Conservation (phyloP, 2,888 invertebrate species). For the Drosophila emarginata region DNA sequence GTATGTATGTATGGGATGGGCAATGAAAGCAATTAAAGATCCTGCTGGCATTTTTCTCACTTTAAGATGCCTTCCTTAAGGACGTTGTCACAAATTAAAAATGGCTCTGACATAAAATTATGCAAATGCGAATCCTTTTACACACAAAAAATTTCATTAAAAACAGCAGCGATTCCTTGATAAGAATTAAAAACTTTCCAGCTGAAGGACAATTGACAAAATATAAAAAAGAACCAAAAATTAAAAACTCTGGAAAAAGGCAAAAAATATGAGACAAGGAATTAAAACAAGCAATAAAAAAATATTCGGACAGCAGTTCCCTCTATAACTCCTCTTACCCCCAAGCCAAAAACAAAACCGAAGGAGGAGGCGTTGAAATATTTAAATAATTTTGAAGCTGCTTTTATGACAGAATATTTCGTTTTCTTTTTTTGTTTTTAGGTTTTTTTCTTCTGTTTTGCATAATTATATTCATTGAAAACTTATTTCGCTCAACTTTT, state of each 20-base stretch:
- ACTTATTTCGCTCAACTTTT: slow-evolving; percentile 75
- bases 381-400: slow-evolving; percentile 71
- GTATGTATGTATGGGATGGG: neutral
- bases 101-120: slow-evolving; percentile 59
- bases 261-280: slow-evolving; percentile 68
- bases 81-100: slow-evolving; percentile 70
- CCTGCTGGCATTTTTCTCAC: slow-evolving; percentile 6
- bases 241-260: slow-evolving; percentile 36
- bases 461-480: slow-evolving; percentile 81
- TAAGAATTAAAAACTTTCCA: slow-evolving; percentile 70
- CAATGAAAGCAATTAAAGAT: slow-evolving; percentile 64
- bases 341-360: neutral
- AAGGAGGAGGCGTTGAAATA: slow-evolving; percentile 46
- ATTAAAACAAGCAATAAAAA: slow-evolving; percentile 77
- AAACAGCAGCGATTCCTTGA: slow-evolving; percentile 64
- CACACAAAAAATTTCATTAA: slow-evolving; percentile 68
- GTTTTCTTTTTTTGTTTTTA: slow-evolving; percentile 24
- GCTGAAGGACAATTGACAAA: slow-evolving; percentile 65
- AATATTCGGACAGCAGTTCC: slow-evolving; percentile 66
- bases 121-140: slow-evolving; percentile 73
- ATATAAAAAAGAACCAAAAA: slow-evolving; percentile 31
- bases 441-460: slow-evolving; percentile 65
- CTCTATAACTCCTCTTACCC: neutral
- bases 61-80: slow-evolving; percentile 57
- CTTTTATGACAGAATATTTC: slow-evolving; percentile 63